These are phyloP conservation scores for Luperina nickerlii DNA, from an alignment of 2,888 invertebrate genomes.

Conservation along the genomic window DNA sequence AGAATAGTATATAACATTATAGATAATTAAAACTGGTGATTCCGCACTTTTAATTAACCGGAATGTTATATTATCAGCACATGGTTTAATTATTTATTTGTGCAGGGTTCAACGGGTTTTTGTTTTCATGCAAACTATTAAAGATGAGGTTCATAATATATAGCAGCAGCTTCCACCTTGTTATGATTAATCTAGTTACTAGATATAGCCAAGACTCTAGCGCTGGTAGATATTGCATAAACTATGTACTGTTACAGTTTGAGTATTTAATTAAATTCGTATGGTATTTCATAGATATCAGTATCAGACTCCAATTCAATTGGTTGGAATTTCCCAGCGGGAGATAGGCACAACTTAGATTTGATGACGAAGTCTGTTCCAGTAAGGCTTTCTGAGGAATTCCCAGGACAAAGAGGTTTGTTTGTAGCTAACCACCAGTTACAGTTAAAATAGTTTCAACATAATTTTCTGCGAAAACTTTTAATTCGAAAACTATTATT, in stretches of 20 bases:
- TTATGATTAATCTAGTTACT: background rate
- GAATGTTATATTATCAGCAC: background rate
- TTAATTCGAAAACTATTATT: slow-evolving; percentile 6
- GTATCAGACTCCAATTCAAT: background rate
- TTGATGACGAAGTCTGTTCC: background rate
- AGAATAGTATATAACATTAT: too few species aligned
- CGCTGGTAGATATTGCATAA: slow-evolving; percentile 17
- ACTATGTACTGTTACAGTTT: slow-evolving; percentile 5
- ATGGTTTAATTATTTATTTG: background rate
- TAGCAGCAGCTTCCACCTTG: background rate
- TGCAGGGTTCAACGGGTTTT: background rate
- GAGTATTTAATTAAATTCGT: slow-evolving; percentile 23
- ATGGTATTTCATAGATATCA: slow-evolving; percentile 4
- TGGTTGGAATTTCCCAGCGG: background rate
- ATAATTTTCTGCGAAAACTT: background rate
- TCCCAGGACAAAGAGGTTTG: background rate
- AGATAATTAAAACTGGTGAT: too few species aligned
- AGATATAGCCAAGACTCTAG: background rate
- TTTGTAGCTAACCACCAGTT: background rate
- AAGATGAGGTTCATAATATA: background rate
- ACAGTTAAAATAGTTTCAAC: background rate
- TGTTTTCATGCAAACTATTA: background rate
- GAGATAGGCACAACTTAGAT: background rate
- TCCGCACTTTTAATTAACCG: background rate
- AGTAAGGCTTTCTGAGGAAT: background rate